Base-by-base conservation (phyloP, 2,797 vertebrate genomes). In the Sebastolobus altivelis region DNA sequence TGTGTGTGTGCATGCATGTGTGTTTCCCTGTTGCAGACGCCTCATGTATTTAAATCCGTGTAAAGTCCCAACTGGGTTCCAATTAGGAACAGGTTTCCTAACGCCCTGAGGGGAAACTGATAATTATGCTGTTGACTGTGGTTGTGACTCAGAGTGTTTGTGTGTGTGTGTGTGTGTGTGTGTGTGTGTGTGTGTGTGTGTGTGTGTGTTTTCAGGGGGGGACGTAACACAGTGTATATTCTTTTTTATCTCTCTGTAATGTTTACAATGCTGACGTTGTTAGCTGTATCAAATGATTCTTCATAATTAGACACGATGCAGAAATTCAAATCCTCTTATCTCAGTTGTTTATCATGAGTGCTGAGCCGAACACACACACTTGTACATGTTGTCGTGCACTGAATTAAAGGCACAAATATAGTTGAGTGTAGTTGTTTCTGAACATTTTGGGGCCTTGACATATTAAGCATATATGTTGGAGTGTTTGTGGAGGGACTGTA, bases 61-160 rank as follows among this genome's bases (percentile, higher is more conserved):
- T 90, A 90, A 94, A 93, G 86, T 95, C 95, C 95, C 95, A 80
- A 93, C 90, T 94, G 95, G 93, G 90, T 94, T 95, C 93, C 95
- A 96, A 96, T 96, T 96, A 96, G 94, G 94, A 95, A 94, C 93
- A 94, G 92, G 93, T 95, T 95, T 95, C 91, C 88, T 87, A 81
- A 83, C 72, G 77, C 92, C 96, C 94, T 90, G 84, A 94, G 93
- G 95, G 94, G 90, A 89, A 94, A 90, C 87, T 89, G 93, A 92
- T 96, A 95, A 96, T 96, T 96, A 95, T 95, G 94, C 93, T 93
- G 93, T 95, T 95, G 92, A 92, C 92, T 94, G 84, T 93, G 93
- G 92, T 90, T 91, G 91, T 91, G 90, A 89, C 83, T 93, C 80
- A 86, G 16, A 20, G 46, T 46, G 43, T 46, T 3, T 46, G 70